Evolutionary conservation across 2,113 vertebrate species (phyloP).

Genomic region (Salvelinus sp.): DNA sequence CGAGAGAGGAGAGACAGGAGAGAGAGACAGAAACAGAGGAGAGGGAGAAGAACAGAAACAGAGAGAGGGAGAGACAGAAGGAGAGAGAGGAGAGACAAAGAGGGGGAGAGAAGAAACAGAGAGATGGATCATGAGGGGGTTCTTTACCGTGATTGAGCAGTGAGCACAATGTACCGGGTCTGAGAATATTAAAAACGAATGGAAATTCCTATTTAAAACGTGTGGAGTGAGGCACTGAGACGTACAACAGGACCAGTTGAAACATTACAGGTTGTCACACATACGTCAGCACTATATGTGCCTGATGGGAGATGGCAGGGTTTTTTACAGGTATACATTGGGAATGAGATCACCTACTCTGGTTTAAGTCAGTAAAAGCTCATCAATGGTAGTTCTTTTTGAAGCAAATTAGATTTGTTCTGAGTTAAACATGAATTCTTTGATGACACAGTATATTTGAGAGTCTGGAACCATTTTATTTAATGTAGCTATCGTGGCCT

Average conservation of each 20-base stretch:
- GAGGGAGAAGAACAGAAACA: too few species aligned
- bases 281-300: neutral
- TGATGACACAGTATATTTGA: constrained; percentile 8
- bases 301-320: neutral
- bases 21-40: too few species aligned
- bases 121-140: too few species aligned
- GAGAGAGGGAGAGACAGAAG: neutral
- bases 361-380: neutral
- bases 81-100: neutral
- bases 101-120: neutral
- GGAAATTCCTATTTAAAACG: neutral
- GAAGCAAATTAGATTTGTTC: neutral
- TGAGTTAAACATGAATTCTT: constrained; percentile 15
- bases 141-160: neutral
- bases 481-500: neutral
- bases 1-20: neutral
- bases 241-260: neutral
- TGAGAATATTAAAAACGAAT: neutral
- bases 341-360: neutral
- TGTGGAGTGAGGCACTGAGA: neutral
- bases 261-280: neutral
- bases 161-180: neutral
- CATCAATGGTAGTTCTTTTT: neutral
- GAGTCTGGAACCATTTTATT: constrained; percentile 30
- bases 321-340: neutral